A percentile compares a stretch with the other conserved stretches of the same genome.
These are phyloP conservation scores for Avahi laniger DNA, from an alignment of 2,797 vertebrate genomes.

Conservation along the genomic window DNA sequence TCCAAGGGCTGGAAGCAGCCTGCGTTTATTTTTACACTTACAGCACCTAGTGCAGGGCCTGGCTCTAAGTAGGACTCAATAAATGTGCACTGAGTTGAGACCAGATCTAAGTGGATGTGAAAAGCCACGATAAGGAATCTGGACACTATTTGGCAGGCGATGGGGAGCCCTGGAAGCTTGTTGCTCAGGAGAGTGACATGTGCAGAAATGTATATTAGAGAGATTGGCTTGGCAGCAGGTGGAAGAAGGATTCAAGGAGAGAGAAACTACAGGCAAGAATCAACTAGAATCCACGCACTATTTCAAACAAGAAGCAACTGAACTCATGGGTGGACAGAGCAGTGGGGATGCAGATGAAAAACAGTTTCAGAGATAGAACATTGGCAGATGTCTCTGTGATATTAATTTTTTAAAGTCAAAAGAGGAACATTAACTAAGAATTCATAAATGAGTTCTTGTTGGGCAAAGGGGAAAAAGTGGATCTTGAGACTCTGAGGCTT, in stretches of 20 bases:
- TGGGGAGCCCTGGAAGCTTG: conserved; percentile 39
- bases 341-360: not conserved
- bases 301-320: not conserved
- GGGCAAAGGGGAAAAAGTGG: not conserved
- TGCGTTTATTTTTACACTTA: conserved; percentile 30
- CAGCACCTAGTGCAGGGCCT: not conserved
- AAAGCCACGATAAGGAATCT: conserved; percentile 67
- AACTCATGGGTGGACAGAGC: not conserved
- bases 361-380: not conserved
- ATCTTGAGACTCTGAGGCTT: not conserved
- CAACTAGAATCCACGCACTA: not conserved
- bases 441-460: not conserved
- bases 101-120: conserved; percentile 77
- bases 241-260: not conserved
- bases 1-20: not conserved
- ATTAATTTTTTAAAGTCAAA: not conserved
- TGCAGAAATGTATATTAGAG: conserved; percentile 51
- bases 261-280: not conserved
- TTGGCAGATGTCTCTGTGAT: not conserved
- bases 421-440: not conserved
- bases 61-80: conserved; percentile 59
- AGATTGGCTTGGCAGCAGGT: conserved; percentile 37
- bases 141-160: conserved; percentile 55
- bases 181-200: conserved; percentile 49
- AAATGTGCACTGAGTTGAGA: conserved; percentile 76